These are phyloP conservation scores for Temnothorax curvispinosus DNA, from an alignment of 1,140 invertebrate species.

Conservation along the genomic window DNA sequence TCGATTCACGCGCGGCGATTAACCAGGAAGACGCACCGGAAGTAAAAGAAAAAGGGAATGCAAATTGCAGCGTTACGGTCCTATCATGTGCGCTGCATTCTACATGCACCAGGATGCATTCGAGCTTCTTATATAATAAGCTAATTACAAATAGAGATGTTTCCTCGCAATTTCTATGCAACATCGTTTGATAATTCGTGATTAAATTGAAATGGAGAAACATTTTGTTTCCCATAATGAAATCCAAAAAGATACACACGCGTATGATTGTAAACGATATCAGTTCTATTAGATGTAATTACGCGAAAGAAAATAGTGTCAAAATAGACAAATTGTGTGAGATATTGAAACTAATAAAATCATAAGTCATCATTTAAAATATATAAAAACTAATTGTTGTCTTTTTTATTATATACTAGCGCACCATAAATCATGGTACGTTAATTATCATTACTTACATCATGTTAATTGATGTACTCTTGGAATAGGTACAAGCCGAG, in stretches of 20 bases:
- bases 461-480: conserved; percentile 10
- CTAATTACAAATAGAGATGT: background rate
- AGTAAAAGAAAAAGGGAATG: conserved; percentile 27
- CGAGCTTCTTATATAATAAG: conserved; percentile 27
- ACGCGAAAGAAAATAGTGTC: background rate
- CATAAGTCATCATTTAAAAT: background rate
- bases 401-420: background rate
- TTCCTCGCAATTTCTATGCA: conserved; percentile 16
- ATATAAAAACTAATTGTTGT: background rate
- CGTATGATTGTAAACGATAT: conserved; percentile 10
- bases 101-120: background rate
- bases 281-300: conserved; percentile 21
- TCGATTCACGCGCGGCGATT: conserved; percentile 5
- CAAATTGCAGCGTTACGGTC: conserved; percentile 15
- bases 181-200: background rate
- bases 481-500: background rate
- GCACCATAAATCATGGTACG: background rate
- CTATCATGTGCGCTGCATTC: conserved; percentile 18
- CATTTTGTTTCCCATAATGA: background rate
- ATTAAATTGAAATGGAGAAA: background rate
- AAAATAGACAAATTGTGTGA: background rate
- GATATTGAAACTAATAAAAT: background rate
- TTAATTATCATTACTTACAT: conserved; percentile 7
- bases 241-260: background rate
- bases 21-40: background rate